Percentiles rank a stretch among this genome's conserved stretches.
Conservation (phyloP, 2,113 vertebrate species). For the Hippocampus mohnikei region DNA sequence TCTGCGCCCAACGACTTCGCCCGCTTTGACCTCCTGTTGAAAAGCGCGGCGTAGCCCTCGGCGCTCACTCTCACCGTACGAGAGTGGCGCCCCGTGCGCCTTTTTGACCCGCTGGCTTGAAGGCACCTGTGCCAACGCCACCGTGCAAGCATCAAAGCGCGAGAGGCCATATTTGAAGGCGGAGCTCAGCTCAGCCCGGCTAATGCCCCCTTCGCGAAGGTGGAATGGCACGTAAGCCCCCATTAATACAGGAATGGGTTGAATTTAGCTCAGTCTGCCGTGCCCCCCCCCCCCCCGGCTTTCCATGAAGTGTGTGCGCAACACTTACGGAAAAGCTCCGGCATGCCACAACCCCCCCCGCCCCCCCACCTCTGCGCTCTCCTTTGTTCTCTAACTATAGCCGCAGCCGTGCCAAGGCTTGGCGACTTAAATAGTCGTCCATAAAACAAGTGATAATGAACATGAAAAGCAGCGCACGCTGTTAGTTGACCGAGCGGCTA, state of each 20-base stretch:
- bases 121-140: conserved; percentile 13
- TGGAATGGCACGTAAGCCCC: conserved; percentile 74
- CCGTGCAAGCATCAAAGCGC: conserved; percentile 28
- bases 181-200: conserved; percentile 59
- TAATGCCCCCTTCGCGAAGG: conserved; percentile 71
- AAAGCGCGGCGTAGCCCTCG: neutral
- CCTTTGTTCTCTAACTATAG: conserved; percentile 80
- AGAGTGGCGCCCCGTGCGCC: neutral
- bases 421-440: conserved; percentile 74
- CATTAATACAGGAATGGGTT: conserved; percentile 82
- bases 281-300: conserved; percentile 58
- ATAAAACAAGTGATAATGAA: conserved; percentile 76
- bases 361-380: conserved; percentile 54
- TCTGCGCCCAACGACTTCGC: no score
- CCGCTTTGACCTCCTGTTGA: no score
- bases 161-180: conserved; percentile 70
- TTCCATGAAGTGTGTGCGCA: conserved; percentile 73
- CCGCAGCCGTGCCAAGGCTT: conserved; percentile 64
- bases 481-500: conserved; percentile 58
- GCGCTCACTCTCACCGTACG: no score
- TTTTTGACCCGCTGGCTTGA: neutral
- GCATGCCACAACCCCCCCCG: conserved; percentile 66
- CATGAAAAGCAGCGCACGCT: conserved; percentile 60
- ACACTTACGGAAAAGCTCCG: conserved; percentile 72
- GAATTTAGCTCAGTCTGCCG: conserved; percentile 77